Conservation (phyloP, 2,888 invertebrate genomes). For the Nasonia oneida region DNA sequence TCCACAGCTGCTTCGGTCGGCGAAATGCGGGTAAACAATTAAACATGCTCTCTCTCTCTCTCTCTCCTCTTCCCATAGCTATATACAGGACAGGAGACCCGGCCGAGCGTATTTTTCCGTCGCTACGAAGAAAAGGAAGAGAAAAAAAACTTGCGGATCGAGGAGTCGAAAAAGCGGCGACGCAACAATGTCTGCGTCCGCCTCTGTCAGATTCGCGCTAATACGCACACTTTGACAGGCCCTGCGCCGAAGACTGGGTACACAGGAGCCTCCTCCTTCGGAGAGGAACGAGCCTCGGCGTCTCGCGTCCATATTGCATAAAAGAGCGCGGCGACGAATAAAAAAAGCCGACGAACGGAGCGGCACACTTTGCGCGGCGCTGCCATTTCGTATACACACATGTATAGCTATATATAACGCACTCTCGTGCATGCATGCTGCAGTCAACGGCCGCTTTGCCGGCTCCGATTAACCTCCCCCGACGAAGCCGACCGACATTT, state of each 20-base stretch:
- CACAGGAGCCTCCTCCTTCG: too few relatives aligned
- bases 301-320: constrained; percentile 17
- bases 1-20: not conserved
- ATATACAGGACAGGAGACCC: not conserved
- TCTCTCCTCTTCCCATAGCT: not conserved
- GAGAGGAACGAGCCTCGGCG: not conserved
- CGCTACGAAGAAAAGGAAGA: not conserved
- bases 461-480: not conserved
- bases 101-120: not conserved
- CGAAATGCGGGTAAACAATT: not conserved
- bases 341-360: constrained; percentile 5
- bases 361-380: constrained; percentile 13
- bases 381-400: not conserved
- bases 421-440: not conserved
- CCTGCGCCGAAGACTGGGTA: too few relatives aligned
- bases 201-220: not conserved
- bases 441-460: not conserved
- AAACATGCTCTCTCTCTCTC: not conserved
- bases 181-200: constrained; percentile 12
- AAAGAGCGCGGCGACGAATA: not conserved
- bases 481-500: not conserved
- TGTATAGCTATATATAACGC: not conserved
- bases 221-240: not conserved
- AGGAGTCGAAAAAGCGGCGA: not conserved
- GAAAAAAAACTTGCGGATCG: not conserved